These are phyloP conservation scores for Phalacrocorax pelagicus DNA, from an alignment of 2,113 vertebrate species.

Conservation along the genomic window DNA sequence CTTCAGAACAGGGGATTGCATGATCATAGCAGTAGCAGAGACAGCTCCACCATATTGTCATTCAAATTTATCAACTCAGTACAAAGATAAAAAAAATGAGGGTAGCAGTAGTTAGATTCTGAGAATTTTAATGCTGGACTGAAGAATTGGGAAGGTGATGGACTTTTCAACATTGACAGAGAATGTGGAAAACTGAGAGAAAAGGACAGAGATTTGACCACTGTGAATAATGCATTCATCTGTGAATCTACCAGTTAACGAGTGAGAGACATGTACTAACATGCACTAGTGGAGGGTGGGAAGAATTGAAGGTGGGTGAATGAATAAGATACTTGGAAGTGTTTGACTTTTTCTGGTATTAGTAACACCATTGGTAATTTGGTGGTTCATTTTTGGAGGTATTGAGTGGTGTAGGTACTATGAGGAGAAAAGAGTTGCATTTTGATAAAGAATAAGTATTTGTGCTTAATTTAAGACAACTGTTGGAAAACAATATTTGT, in stretches of 20 bases:
- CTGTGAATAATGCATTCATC: not conserved
- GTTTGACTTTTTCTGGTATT: not conserved
- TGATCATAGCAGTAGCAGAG: not conserved
- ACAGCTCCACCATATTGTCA: not conserved
- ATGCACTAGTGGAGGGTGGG: not conserved
- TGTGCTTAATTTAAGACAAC: not conserved
- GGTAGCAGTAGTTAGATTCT: not conserved
- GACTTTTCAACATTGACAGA: not conserved
- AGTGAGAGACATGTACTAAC: not conserved
- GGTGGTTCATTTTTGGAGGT: not conserved
- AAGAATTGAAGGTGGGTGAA: not conserved
- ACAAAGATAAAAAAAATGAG: not conserved
- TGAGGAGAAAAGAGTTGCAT: not conserved
- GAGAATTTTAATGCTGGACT: not conserved
- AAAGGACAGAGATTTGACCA: not conserved
- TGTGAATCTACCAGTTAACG: too few relatives aligned
- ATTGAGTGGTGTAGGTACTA: not conserved
- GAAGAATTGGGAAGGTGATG: not conserved
- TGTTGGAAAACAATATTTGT: not conserved
- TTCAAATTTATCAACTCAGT: not conserved
- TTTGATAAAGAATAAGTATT: not conserved
- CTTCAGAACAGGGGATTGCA: not conserved
- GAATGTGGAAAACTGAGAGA: not conserved
- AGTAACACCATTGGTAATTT: not conserved
- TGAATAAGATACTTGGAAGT: not conserved